phyloP scores from a whole-genome alignment of 2,888 invertebrate genomes.

The Plagodis dolabraria region DNA sequence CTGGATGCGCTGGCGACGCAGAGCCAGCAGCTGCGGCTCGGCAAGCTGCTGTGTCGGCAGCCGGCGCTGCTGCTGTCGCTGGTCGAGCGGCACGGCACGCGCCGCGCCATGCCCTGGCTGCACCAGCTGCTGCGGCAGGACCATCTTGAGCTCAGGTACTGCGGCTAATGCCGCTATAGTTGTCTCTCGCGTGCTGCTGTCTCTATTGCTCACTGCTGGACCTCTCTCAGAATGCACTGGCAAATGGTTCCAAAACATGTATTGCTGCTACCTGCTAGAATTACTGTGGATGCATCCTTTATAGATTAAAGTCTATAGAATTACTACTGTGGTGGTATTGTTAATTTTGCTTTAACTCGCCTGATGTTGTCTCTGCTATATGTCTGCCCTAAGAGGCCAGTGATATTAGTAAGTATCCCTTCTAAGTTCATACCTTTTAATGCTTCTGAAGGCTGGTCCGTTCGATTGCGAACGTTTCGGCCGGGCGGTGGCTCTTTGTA shows the following conservation, averaged over 20 bases:
- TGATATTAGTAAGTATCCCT: no score
- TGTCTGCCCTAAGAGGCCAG: no score
- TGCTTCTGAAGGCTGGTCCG: no score
- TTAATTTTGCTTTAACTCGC: no score
- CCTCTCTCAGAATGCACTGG: conserved; percentile 96
- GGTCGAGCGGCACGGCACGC: conserved; percentile 94
- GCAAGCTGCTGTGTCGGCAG: conserved; percentile 95
- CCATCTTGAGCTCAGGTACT: conserved; percentile 90
- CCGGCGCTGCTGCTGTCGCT: conserved; percentile 97
- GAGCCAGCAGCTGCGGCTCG: conserved; percentile 92
- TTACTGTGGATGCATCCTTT: not conserved
- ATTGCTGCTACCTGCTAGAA: conserved; percentile 93
- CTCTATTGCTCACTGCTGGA: conserved; percentile 91
- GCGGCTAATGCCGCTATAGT: conserved; percentile 41
- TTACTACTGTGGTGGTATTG: no score
- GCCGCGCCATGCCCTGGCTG: conserved; percentile 98
- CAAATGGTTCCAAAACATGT: conserved; percentile 88
- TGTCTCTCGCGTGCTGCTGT: conserved; percentile 96
- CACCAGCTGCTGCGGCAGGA: conserved; percentile 96
- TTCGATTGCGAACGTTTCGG: no score
- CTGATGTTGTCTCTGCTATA: no score
- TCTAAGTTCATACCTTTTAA: no score
- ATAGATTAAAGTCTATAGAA: no score
- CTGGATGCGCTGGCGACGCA: conserved; percentile 92
- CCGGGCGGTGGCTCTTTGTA: no score